Percentiles rank a stretch among this genome's conserved stretches.
These are phyloP conservation scores for Arrhamphus sclerolepis DNA, from an alignment of 2,797 vertebrate genomes.

Conservation along the genomic window DNA sequence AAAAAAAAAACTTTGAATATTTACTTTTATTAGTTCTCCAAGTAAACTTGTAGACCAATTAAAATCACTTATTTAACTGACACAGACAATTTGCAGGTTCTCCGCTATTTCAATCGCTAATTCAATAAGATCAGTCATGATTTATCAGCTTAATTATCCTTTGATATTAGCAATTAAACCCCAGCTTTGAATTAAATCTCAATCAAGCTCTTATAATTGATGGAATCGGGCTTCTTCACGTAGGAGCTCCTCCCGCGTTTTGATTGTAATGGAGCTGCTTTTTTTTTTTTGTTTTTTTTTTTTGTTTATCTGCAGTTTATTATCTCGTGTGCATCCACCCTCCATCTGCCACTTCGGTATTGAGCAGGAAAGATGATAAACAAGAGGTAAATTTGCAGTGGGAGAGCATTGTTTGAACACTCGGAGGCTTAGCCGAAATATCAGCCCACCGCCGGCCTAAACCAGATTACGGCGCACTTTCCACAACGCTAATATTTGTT, in stretches of 20 bases:
- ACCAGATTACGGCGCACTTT: conserved; percentile 62
- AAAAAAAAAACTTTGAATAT: too few species aligned
- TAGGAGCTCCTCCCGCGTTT: conserved; percentile 72
- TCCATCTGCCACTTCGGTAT: conserved; percentile 69
- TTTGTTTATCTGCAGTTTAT: conserved; percentile 68
- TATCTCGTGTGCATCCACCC: conserved; percentile 66
- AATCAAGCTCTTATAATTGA: conserved; percentile 84
- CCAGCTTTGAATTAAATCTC: conserved; percentile 85
- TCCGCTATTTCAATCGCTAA: conserved; percentile 83
- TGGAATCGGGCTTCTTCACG: conserved; percentile 77
- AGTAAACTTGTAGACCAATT: conserved; percentile 79
- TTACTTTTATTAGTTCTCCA: conserved; percentile 64
- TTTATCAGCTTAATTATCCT: conserved; percentile 85
- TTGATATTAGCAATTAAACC: conserved; percentile 88
- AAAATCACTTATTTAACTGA: conserved; percentile 88
- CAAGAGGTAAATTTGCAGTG: conserved; percentile 58
- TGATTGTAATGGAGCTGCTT: conserved; percentile 57
- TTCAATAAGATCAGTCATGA: conserved; percentile 86
- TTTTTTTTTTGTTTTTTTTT: too few species aligned
- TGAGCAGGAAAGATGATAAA: conserved; percentile 58
- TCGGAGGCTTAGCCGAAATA: conserved; percentile 54
- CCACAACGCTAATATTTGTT: conserved; percentile 64
- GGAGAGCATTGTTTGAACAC: conserved; percentile 64
- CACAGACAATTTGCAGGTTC: conserved; percentile 82
- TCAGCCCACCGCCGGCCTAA: conserved; percentile 60